Conservation (phyloP, 2,113 vertebrate species). For the Vicugna pacos region DNA sequence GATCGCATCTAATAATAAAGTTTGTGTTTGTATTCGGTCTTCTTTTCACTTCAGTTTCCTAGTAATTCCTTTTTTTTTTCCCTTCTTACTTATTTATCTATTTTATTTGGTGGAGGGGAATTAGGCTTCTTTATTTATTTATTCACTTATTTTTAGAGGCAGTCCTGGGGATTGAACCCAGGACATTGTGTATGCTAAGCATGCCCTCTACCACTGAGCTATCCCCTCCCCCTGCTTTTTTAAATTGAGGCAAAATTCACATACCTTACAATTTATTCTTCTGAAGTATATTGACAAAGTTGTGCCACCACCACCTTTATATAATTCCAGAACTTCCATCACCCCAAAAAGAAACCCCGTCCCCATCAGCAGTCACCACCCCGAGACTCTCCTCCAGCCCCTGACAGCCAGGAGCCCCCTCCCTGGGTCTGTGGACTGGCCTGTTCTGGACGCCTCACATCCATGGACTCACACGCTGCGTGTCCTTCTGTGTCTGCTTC, state of each 20-base stretch:
- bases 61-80: neutral
- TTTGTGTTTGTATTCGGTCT: neutral
- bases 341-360: neutral
- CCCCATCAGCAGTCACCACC: neutral
- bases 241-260: neutral
- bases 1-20: neutral
- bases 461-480: accelerated
- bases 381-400: neutral
- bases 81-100: too few relatives aligned
- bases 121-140: too few relatives aligned
- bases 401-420: neutral
- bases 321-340: neutral
- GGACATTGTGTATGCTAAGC: too few relatives aligned
- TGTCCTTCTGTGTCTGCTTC: neutral
- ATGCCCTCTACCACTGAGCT: too few relatives aligned
- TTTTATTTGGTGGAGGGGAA: too few relatives aligned
- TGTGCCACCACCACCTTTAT: neutral
- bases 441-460: neutral
- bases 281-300: neutral
- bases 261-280: neutral
- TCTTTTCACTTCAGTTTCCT: neutral
- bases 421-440: neutral
- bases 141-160: too few relatives aligned
- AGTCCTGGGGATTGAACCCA: too few relatives aligned
- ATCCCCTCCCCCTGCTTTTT: neutral